phyloP scores from a whole-genome alignment of 2,113 vertebrate species.

The Sceloporus undulatus region DNA sequence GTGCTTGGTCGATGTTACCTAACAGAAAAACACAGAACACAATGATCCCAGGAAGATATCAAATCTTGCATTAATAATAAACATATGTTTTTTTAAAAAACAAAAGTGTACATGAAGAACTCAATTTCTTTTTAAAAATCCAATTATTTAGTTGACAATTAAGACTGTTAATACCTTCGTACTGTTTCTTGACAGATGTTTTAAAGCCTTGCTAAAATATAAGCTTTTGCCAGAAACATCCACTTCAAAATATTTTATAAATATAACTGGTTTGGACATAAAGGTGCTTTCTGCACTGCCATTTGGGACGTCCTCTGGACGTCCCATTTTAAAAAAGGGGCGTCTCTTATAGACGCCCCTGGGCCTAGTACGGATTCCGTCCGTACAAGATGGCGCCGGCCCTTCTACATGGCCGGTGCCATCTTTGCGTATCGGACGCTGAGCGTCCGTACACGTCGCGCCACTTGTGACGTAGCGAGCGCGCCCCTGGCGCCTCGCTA shows the following conservation, averaged over 20 bases:
- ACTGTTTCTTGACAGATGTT: neutral
- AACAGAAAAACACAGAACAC: conserved; percentile 53
- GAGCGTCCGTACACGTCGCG: no score
- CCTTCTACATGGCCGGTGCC: no score
- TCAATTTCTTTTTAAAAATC: neutral
- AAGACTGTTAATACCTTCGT: neutral
- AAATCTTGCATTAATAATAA: neutral
- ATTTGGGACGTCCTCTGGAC: no score
- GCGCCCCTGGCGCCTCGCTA: no score
- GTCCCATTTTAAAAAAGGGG: no score
- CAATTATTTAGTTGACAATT: neutral
- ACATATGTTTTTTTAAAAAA: neutral
- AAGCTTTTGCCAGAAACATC: neutral
- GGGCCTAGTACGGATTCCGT: no score
- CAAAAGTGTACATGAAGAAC: neutral
- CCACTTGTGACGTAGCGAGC: no score
- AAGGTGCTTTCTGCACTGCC: no score
- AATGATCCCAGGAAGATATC: neutral
- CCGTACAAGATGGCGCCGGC: no score
- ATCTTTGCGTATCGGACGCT: no score
- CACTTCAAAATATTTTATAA: neutral
- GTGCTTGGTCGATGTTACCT: conserved; percentile 99
- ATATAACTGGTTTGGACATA: neutral
- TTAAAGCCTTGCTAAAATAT: neutral
- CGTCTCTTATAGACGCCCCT: no score